phyloP scores from a whole-genome alignment of 2,888 invertebrate species.

The Pristionchus mayeri region DNA sequence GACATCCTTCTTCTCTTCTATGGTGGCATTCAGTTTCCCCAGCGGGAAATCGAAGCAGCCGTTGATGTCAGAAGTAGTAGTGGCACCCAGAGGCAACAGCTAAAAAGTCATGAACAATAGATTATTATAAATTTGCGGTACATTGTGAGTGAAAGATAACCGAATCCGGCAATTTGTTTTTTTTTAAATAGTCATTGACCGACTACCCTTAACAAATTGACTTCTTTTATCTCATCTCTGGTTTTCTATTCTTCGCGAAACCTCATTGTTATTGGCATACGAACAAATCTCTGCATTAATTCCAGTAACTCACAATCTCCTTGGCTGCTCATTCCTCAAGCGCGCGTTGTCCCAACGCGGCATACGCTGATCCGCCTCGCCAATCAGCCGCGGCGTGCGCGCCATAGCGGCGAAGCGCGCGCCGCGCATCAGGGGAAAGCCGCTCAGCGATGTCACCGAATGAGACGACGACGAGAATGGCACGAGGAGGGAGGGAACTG shows the following conservation, averaged over 20 bases:
- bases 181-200: no score
- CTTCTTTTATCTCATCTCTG: no score
- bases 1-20: constrained; percentile 47
- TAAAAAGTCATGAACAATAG: no score
- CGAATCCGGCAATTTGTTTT: no score
- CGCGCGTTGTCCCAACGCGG: constrained; percentile 62
- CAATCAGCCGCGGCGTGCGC: constrained; percentile 44
- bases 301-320: constrained; percentile 53
- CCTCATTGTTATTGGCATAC: no score
- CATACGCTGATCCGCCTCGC: constrained; percentile 60
- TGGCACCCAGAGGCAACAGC: constrained; percentile 11
- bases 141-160: no score
- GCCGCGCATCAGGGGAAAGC: constrained; percentile 59
- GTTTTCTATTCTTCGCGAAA: no score
- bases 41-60: constrained; percentile 63
- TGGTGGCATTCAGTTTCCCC: constrained; percentile 54
- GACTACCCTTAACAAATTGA: no score
- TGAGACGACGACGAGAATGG: constrained; percentile 60
- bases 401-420: constrained; percentile 52
- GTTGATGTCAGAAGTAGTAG: neutral
- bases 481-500: constrained; percentile 54
- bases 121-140: no score
- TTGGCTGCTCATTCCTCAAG: constrained; percentile 57
- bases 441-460: constrained; percentile 66
- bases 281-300: no score